phyloP scores from a whole-genome alignment of 2,888 invertebrate genomes.

The Monoplex corrugatus region DNA sequence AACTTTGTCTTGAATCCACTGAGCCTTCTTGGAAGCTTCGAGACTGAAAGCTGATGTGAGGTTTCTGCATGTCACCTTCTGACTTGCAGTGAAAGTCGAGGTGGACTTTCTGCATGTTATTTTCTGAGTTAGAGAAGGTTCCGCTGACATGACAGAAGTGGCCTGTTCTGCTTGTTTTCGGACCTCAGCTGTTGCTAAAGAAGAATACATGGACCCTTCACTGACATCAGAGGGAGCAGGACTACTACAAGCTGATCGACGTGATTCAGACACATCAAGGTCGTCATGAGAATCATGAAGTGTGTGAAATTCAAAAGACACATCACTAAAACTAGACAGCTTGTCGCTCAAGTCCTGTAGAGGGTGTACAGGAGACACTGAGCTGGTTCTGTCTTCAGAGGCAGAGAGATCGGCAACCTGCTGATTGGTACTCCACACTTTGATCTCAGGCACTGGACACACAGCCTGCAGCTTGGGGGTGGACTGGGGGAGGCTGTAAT shows the following conservation, averaged over 20 bases:
- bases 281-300: slow-evolving; percentile 5
- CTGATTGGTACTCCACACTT: slow-evolving; percentile 1
- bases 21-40: not conserved
- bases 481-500: slow-evolving; percentile 33
- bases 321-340: slow-evolving; percentile 15
- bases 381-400: not conserved
- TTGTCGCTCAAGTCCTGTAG: slow-evolving; percentile 42
- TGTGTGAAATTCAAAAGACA: slow-evolving; percentile 28
- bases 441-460: slow-evolving; percentile 8
- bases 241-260: slow-evolving; percentile 43
- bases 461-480: not conserved
- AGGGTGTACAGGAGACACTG: slow-evolving; percentile 19
- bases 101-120: not conserved
- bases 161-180: slow-evolving; percentile 39
- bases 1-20: slow-evolving; percentile 13
- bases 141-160: not conserved
- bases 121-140: slow-evolving; percentile 7
- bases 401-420: not conserved
- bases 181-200: slow-evolving; percentile 53
- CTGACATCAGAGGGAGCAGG: slow-evolving; percentile 52
- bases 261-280: slow-evolving; percentile 36
- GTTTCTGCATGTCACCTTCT: not conserved
- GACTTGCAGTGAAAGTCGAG: not conserved
- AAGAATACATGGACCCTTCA: slow-evolving; percentile 48
- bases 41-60: slow-evolving; percentile 10